Evolutionary conservation across 2,113 vertebrate species (phyloP).

Genomic region (Alosa alosa): DNA sequence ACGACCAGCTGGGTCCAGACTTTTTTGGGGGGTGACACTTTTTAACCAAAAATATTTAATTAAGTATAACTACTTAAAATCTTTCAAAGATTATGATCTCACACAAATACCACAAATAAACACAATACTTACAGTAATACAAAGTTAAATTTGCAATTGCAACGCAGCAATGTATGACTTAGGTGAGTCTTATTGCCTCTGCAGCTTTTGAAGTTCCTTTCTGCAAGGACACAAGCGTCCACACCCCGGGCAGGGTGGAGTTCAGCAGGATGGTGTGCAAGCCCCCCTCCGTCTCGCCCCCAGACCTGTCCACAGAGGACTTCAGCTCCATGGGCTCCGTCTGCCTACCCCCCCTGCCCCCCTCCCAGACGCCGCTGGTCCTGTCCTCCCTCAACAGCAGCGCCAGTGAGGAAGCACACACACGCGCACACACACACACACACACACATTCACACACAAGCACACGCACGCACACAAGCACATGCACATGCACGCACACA

Average conservation of each 20-base stretch:
- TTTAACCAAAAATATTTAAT: too few species aligned
- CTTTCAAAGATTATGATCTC: too few species aligned
- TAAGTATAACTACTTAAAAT: too few species aligned
- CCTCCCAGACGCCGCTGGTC: slow-evolving; percentile 70
- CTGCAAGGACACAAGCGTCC: slow-evolving; percentile 23
- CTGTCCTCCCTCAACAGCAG: slow-evolving; percentile 79
- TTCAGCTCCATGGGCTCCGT: slow-evolving; percentile 68
- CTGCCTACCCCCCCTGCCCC: slow-evolving; percentile 74
- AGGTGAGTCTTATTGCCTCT: background rate
- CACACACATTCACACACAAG: background rate
- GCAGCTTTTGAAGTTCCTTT: slow-evolving; percentile 44
- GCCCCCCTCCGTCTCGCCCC: slow-evolving; percentile 62
- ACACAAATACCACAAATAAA: too few species aligned
- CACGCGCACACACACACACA: background rate
- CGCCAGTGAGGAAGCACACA: slow-evolving; percentile 75
- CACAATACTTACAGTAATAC: too few species aligned
- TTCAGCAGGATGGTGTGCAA: slow-evolving; percentile 64
- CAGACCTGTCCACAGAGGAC: slow-evolving; percentile 76
- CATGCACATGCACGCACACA: background rate
- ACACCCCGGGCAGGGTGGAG: slow-evolving; percentile 60
- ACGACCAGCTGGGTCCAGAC: too few species aligned
- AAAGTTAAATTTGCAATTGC: too few species aligned
- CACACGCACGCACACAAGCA: background rate
- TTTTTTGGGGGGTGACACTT: too few species aligned
- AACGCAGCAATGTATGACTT: background rate